A percentile compares a stretch with the other conserved stretches of the same genome.
phyloP scores from a whole-genome alignment of 2,888 invertebrate species.

The Aleiodes leptofemur region DNA sequence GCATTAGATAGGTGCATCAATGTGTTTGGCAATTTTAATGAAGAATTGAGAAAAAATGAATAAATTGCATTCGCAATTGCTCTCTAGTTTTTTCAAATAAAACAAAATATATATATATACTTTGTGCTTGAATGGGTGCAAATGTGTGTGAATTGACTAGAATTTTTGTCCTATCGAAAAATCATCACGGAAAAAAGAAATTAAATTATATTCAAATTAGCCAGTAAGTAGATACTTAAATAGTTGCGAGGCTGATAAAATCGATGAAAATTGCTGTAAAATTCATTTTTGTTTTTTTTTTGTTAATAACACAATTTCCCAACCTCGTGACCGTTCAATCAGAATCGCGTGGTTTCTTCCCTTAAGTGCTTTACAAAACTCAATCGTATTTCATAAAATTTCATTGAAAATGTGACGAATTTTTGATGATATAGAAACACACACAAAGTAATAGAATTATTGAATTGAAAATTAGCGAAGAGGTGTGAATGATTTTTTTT shows the following conservation, averaged over 20 bases:
- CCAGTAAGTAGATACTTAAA: conserved; percentile 43
- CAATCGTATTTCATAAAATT: conserved; percentile 64
- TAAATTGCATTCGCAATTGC: background rate
- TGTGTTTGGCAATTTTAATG: background rate
- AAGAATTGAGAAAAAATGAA: too few species aligned
- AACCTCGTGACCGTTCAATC: conserved; percentile 61
- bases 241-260: conserved; percentile 29
- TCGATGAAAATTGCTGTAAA: conserved; percentile 7
- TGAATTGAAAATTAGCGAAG: background rate
- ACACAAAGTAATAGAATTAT: conserved; percentile 43
- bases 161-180: background rate
- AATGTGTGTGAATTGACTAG: conserved; percentile 39
- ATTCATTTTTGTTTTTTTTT: conserved; percentile 20
- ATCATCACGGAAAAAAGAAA: conserved; percentile 17
- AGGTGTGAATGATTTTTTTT: background rate
- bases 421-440: conserved; percentile 33
- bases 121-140: conserved; percentile 59
- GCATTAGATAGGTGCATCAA: background rate
- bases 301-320: conserved; percentile 27
- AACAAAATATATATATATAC: conserved; percentile 53
- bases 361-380: conserved; percentile 72
- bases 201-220: conserved; percentile 44
- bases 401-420: conserved; percentile 44
- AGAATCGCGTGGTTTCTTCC: conserved; percentile 70
- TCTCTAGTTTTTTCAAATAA: background rate